Evolutionary conservation across 2,888 invertebrate species (phyloP).

Genomic region (Drosophila prostipennis): DNA sequence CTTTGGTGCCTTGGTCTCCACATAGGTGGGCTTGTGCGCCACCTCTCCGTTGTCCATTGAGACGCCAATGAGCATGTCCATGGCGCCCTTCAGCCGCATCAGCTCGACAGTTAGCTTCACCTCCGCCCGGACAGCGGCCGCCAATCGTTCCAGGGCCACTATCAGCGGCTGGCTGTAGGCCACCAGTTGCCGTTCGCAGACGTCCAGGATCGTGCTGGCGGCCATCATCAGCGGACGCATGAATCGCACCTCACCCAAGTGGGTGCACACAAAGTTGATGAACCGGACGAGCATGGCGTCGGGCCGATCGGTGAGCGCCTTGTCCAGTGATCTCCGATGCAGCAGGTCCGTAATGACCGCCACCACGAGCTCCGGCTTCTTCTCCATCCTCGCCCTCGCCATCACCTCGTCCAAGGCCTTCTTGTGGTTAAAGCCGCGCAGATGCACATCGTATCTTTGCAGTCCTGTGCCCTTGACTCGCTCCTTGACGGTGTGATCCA

Average conservation of each 20-base stretch:
- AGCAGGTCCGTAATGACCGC: conserved; percentile 94
- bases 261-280: conserved; percentile 90
- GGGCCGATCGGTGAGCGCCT: conserved; percentile 90
- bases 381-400: conserved; percentile 86
- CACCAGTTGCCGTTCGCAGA: conserved; percentile 88
- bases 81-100: conserved; percentile 88
- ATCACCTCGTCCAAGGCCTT: conserved; percentile 92
- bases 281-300: conserved; percentile 88
- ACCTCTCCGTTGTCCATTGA: conserved; percentile 83
- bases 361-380: conserved; percentile 91
- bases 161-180: conserved; percentile 87
- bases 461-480: conserved; percentile 61
- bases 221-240: conserved; percentile 90
- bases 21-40: conserved; percentile 46
- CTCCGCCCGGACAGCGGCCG: conserved; percentile 88
- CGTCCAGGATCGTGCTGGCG: conserved; percentile 90
- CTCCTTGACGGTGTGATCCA: conserved; percentile 86
- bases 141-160: conserved; percentile 87
- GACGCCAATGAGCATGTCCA: conserved; percentile 88
- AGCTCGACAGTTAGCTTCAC: conserved; percentile 88
- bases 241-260: conserved; percentile 90
- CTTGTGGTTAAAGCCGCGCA: conserved; percentile 92
- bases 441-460: conserved; percentile 87
- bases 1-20: conserved; percentile 35
- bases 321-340: conserved; percentile 90